Evolutionary conservation across 2,797 vertebrate species (phyloP), one percentile per base, ranked within the genome.

Genomic region (Tragelaphus eurycerus): DNA sequence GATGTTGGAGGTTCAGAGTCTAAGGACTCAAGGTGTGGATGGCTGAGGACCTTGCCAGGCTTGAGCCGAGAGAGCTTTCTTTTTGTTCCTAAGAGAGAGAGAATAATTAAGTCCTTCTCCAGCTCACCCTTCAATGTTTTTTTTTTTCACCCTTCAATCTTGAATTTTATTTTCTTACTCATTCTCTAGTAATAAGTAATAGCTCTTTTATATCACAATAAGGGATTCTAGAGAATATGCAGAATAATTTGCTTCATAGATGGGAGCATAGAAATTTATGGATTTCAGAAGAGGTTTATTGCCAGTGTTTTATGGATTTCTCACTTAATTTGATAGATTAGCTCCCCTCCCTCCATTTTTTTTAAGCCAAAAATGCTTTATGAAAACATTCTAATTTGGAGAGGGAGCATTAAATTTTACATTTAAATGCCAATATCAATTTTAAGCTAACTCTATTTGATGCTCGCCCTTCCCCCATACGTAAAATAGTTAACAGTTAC

Each of bases 121-220:
- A 64, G 25, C 60, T 96, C n/a, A 64, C 17, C 86, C 57, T 87
- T 92, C 71, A 62, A n/a, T 90, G 79, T 86, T 86, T 67, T 67
- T 67, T 67, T 34, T 67, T 67, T 96, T 94, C 27, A 74, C 23
- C 83, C 57, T 90, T 93, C 78, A 76, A 38, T 93, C 89, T 86
- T 86, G 21, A 76, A 34, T 94, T 96, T 94, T 21, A 31, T 60
- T 57, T 93, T 67, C 48, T 54, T 95, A 92, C 91, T 83, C n/a
- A 31, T 97, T 95, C 85, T 88, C 16, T 82, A 29, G 43, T 86
- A 67, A 11, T 92, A 96, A 79, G 54, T 43, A 95, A 34, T 54
- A 84, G 15, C 62, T 19, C 34, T 76, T 95, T 92, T 90, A 87
- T 54, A 46, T 43, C 19, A 50, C 59, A 90, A 21, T 48, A 25